Percentiles rank a stretch among this genome's conserved stretches.
These are phyloP conservation scores for Caenorhabditis auriculariae DNA, from an alignment of 2,888 invertebrate genomes.

Conservation along the genomic window DNA sequence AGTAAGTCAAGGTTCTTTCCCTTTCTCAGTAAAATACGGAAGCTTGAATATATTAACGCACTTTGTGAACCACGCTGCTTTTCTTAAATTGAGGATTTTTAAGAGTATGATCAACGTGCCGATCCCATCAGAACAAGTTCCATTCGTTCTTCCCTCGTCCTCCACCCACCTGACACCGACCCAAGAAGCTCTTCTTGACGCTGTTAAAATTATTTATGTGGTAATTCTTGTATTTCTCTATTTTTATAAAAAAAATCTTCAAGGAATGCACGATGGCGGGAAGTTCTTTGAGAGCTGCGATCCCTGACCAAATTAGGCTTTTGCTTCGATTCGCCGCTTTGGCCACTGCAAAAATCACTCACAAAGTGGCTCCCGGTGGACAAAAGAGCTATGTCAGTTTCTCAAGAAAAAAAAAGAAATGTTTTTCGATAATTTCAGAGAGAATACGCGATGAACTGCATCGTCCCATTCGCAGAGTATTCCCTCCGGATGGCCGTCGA, in stretches of 20 bases:
- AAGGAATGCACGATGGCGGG: slow-evolving; percentile 38
- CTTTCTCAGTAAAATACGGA: too few species aligned
- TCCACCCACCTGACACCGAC: slow-evolving; percentile 80
- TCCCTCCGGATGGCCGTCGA: slow-evolving; percentile 76
- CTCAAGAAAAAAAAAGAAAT: slow-evolving; percentile 3
- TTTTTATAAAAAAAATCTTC: slow-evolving; percentile 62
- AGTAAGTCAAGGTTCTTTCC: too few species aligned
- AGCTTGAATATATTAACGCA: too few species aligned
- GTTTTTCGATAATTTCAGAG: slow-evolving; percentile 65
- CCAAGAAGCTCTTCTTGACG: slow-evolving; percentile 82
- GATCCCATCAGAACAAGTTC: slow-evolving; percentile 78
- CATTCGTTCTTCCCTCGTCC: slow-evolving; percentile 77
- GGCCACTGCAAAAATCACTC: slow-evolving; percentile 37
- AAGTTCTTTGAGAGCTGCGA: slow-evolving; percentile 38
- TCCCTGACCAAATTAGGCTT: slow-evolving; percentile 66
- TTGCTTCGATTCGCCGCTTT: slow-evolving; percentile 65
- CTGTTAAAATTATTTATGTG: slow-evolving; percentile 84
- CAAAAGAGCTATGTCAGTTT: slow-evolving; percentile 33
- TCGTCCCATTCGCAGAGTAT: slow-evolving; percentile 83
- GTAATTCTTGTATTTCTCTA: slow-evolving; percentile 70
- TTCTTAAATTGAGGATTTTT: slow-evolving; percentile 64
- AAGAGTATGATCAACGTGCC: slow-evolving; percentile 80
- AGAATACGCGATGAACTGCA: slow-evolving; percentile 80
- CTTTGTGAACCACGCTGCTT: too few species aligned
- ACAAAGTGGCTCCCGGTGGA: slow-evolving; percentile 27